Conservation (phyloP, 2,888 invertebrate genomes). For the Icerya purchasi region DNA sequence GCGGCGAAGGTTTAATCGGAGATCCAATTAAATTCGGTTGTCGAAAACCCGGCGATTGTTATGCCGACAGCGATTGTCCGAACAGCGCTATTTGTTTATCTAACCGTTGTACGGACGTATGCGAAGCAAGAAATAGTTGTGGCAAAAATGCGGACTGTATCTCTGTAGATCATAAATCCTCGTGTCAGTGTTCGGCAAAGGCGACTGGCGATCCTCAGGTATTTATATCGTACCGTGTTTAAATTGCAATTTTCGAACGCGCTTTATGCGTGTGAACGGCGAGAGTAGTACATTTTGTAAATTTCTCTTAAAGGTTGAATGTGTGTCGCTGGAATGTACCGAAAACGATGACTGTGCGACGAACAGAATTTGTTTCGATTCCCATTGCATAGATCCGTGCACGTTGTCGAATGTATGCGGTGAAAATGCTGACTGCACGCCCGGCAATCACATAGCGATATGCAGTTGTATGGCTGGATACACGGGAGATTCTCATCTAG, state of each 20-base stretch:
- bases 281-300: neutral
- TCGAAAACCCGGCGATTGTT: slow-evolving; percentile 61
- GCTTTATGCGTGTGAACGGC: neutral
- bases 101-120: slow-evolving; percentile 56
- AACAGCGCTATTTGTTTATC: slow-evolving; percentile 49
- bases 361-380: slow-evolving; percentile 47
- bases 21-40: slow-evolving; percentile 54
- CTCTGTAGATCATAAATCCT: slow-evolving; percentile 42
- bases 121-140: slow-evolving; percentile 40
- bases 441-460: slow-evolving; percentile 54
- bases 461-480: slow-evolving; percentile 67
- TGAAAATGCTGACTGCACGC: slow-evolving; percentile 48
- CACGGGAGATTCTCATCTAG: slow-evolving; percentile 66
- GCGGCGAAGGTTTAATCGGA: slow-evolving; percentile 55
- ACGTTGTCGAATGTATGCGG: slow-evolving; percentile 62
- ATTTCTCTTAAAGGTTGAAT: slow-evolving; percentile 29
- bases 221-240: too few relatives aligned
- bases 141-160: slow-evolving; percentile 55
- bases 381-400: slow-evolving; percentile 64
- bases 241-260: too few relatives aligned
- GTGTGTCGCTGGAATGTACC: slow-evolving; percentile 50
- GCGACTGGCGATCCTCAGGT: slow-evolving; percentile 51
- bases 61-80: slow-evolving; percentile 57
- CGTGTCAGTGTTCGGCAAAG: slow-evolving; percentile 51
- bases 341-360: slow-evolving; percentile 55